Evolutionary conservation across 2,888 invertebrate genomes (phyloP), one percentile per base, ranked within the genome.

Genomic region (Chaitophorus viminalis): DNA sequence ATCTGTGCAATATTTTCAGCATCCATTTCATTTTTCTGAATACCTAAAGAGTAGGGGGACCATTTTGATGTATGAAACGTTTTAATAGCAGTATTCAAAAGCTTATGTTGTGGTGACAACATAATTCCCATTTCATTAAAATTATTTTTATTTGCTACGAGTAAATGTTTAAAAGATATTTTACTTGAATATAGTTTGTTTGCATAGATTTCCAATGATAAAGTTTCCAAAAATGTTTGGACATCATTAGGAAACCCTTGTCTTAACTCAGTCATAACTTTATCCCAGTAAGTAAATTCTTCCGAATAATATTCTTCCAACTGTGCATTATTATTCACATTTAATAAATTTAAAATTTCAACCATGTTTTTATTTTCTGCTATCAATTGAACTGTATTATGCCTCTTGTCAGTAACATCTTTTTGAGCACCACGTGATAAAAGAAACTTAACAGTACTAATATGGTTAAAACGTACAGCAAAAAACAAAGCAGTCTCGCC

Each of bases 361-460:
- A n/a, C n/a, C 74, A 79, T 65, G 25, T 79, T 79, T 81, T 87
- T 87, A 81, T 25, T 81, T 87, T 81, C 81, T 31, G 81, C 81
- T 60, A 87, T 81, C 74, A 60, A 75, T 65, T 33, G 11, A 14
- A 87, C 39, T 25, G 79, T 81, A 5, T 65, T 39, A 4, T 11
- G 0, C 65, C 17, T 81, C 5, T 87, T 87, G 18, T 81, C 74
- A 6, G 17, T 39, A n/a, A 21, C 74, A 33, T 81, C 39, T 5
- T 65, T 87, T 21, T 81, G 2, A 46, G 87, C 87, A 31, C 81
- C 81, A 18, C 31, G 74, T 31, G 87, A 79, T 65, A 87, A 65
- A n/a, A 87, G 33, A 17, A n/a, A 87, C 39, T 87, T 81, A 0
- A 81, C 81, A 81, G 65, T n/a, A 81, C 74, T 11, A 46, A 81